Percentiles rank a stretch among this genome's conserved stretches.
These are phyloP conservation scores for Tridacna gigas DNA, from an alignment of 2,888 invertebrate genomes.

Conservation along the genomic window DNA sequence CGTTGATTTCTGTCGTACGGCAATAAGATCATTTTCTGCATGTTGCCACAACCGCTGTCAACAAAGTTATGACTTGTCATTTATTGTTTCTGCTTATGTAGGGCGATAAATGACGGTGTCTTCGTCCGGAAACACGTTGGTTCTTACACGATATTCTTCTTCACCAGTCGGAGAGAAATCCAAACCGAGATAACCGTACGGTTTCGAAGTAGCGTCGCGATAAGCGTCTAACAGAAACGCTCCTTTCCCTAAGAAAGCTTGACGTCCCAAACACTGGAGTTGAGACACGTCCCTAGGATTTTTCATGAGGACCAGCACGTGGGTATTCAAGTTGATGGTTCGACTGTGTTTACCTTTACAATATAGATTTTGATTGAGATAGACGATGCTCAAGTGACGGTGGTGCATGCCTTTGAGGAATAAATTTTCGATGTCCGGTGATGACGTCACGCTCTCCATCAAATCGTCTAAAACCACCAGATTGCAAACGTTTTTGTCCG, in stretches of 20 bases:
- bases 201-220: constrained; percentile 48
- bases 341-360: constrained; percentile 42
- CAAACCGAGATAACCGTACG: constrained; percentile 55
- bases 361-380: constrained; percentile 54
- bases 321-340: constrained; percentile 54
- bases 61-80: not conserved
- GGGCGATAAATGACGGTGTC: constrained; percentile 45
- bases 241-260: constrained; percentile 51
- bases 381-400: constrained; percentile 38
- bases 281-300: constrained; percentile 54
- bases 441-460: constrained; percentile 53
- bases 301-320: constrained; percentile 48
- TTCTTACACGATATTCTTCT: constrained; percentile 50
- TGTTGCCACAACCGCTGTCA: constrained; percentile 6
- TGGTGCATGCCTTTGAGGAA: constrained; percentile 57
- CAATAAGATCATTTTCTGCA: constrained; percentile 46
- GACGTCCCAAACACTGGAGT: constrained; percentile 49
- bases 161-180: constrained; percentile 41
- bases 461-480: constrained; percentile 46
- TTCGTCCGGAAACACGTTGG: constrained; percentile 41
- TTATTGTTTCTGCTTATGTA: constrained; percentile 9
- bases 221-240: constrained; percentile 42
- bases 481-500: constrained; percentile 31
- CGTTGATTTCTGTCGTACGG: constrained; percentile 40
- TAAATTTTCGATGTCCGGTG: constrained; percentile 46